phyloP scores from a whole-genome alignment of 2,797 vertebrate genomes.

The Anableps anableps region DNA sequence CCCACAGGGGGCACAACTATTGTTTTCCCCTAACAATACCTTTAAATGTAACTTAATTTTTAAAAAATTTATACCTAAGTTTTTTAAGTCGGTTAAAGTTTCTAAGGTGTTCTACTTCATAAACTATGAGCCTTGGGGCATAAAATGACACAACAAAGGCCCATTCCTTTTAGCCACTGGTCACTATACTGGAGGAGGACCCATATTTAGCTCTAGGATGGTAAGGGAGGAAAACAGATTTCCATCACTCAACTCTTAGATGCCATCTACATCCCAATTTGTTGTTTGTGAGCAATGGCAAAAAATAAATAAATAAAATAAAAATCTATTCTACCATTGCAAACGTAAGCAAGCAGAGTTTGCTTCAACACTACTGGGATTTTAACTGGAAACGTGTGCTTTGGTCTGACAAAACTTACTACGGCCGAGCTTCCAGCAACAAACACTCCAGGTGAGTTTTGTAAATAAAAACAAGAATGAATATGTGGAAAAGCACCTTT shows the following conservation, averaged over 20 bases:
- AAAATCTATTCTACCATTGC: not conserved
- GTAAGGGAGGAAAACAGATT: not conserved
- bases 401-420: too few relatives aligned
- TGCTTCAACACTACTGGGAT: not conserved
- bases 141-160: not conserved
- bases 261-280: not conserved
- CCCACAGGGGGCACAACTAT: too few relatives aligned
- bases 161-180: too few relatives aligned
- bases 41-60: too few relatives aligned
- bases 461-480: too few relatives aligned
- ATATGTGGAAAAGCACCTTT: too few relatives aligned
- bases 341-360: not conserved
- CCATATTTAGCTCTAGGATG: not conserved
- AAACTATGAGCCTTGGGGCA: not conserved
- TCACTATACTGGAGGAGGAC: not conserved
- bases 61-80: too few relatives aligned
- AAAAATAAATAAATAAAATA: too few relatives aligned
- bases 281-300: not conserved
- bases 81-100: not conserved
- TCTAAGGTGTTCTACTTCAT: not conserved
- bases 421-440: too few relatives aligned
- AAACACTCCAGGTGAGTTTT: too few relatives aligned
- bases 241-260: not conserved
- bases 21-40: too few relatives aligned
- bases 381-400: not conserved